Conservation (phyloP, 2,797 vertebrate genomes). For the Clarias laeviceps region DNA sequence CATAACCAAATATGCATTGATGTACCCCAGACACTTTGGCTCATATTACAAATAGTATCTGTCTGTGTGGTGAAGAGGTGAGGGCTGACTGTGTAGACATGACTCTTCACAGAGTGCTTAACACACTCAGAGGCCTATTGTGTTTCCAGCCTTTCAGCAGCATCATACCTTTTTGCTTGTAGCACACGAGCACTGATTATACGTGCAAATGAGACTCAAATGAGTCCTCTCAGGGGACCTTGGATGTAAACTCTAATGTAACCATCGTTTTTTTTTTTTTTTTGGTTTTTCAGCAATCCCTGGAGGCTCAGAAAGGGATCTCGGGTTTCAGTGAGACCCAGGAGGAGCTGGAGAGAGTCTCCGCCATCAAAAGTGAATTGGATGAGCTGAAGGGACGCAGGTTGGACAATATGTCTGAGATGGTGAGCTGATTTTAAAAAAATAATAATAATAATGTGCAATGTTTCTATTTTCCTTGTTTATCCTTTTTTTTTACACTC, state of each 20-base stretch:
- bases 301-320: constrained; percentile 91
- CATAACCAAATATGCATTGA: neutral
- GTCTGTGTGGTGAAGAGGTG: neutral
- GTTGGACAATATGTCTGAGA: constrained; percentile 93
- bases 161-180: neutral
- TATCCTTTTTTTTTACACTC: neutral
- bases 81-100: constrained; percentile 31
- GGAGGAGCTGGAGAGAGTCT: constrained; percentile 93
- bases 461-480: neutral
- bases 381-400: constrained; percentile 92
- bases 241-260: neutral
- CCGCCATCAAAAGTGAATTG: constrained; percentile 91
- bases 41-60: constrained; percentile 1
- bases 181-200: neutral
- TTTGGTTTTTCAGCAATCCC: constrained; percentile 76
- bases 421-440: constrained; percentile 75
- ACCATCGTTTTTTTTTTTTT: neutral
- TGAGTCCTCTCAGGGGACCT: constrained; percentile 9
- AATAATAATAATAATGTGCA: too few species aligned
- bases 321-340: constrained; percentile 93
- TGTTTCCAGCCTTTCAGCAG: constrained; percentile 1
- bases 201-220: constrained; percentile 19
- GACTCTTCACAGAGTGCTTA: constrained; percentile 52
- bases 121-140: constrained; percentile 7
- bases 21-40: neutral